Percentiles rank a stretch among this genome's conserved stretches.
Evolutionary conservation across 2,888 invertebrate genomes (phyloP).

Genomic region (Ellobium chinense): DNA sequence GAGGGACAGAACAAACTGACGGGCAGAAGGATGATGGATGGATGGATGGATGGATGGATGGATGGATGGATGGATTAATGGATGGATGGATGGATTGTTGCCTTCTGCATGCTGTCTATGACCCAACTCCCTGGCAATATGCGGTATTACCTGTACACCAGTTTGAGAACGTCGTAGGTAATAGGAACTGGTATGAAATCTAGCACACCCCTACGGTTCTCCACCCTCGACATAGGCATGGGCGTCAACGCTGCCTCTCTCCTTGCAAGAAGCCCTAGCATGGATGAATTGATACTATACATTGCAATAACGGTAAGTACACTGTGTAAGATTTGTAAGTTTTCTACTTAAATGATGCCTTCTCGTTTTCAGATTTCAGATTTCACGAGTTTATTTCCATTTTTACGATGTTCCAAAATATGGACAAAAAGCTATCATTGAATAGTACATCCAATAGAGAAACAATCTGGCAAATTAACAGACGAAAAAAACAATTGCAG

Average conservation of each 20-base stretch:
- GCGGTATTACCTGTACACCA: conserved; percentile 31
- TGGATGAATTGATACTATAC: not conserved
- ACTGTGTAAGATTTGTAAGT: not conserved
- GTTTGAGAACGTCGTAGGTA: conserved; percentile 3
- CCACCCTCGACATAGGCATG: not conserved
- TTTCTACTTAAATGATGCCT: no score
- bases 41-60: no score
- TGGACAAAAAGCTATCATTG: no score
- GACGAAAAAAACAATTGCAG: not conserved
- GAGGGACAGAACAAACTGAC: no score
- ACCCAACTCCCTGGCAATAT: no score
- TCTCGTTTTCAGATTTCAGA: no score
- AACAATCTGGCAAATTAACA: not conserved
- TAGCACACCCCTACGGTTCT: conserved; percentile 2
- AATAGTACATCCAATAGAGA: no score
- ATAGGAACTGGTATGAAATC: conserved; percentile 8
- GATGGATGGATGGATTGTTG: no score
- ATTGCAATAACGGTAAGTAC: no score
- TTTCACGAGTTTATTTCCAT: not conserved
- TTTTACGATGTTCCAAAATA: not conserved
- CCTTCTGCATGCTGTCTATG: no score
- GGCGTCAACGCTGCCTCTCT: conserved; percentile 11
- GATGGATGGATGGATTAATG: no score
- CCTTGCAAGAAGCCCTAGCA: conserved; percentile 15
- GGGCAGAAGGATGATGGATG: no score